Evolutionary conservation across 2,888 invertebrate species (phyloP).

Genomic region (Drosophila paranaensis): DNA sequence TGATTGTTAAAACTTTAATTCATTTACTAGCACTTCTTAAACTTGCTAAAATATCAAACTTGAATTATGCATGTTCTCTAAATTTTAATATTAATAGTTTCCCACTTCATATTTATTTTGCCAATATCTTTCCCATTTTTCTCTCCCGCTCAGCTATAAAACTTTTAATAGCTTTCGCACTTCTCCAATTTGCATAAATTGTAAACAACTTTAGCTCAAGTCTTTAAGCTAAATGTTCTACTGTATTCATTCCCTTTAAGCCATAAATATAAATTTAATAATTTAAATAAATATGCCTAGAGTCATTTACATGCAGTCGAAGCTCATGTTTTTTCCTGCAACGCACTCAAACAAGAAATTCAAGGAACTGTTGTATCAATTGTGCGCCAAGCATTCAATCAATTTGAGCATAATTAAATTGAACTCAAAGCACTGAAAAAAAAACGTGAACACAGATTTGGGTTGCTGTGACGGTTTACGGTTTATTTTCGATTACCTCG

Average conservation of each 20-base stretch:
- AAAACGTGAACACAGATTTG: conserved; percentile 7
- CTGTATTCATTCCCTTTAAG: neutral
- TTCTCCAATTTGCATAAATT: neutral
- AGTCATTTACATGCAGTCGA: neutral
- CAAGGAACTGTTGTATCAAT: conserved; percentile 9
- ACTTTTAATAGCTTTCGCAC: conserved; percentile 5
- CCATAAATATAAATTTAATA: neutral
- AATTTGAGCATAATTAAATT: conserved; percentile 48
- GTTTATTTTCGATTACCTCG: conserved; percentile 30
- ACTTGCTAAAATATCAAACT: neutral
- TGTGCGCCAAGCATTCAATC: conserved; percentile 29
- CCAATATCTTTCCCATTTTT: neutral
- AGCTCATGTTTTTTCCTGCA: neutral
- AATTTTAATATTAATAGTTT: neutral
- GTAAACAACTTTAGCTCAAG: neutral
- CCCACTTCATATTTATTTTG: neutral
- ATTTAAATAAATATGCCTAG: neutral
- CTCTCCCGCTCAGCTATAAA: neutral
- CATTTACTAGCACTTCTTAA: neutral
- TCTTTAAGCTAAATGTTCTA: neutral
- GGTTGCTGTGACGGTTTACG: conserved; percentile 1
- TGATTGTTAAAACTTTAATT: neutral
- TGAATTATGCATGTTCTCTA: neutral
- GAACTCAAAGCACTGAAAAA: conserved; percentile 13
- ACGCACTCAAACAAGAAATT: neutral